Conservation (phyloP, 1,140 invertebrate genomes). For the Thaumatotibia leucotreta region DNA sequence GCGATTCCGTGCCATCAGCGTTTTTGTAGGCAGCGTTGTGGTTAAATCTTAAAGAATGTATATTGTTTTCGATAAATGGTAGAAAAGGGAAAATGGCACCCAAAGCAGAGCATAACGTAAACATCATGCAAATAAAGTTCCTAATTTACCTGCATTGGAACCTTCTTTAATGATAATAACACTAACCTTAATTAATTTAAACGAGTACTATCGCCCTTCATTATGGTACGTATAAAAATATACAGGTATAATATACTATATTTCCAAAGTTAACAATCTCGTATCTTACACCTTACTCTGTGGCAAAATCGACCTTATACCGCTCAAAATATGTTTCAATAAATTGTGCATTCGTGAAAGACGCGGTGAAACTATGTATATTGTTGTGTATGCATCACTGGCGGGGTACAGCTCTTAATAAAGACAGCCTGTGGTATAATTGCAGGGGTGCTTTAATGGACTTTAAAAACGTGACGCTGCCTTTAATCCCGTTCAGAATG, state of each 20-base stretch:
- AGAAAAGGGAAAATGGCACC: too few species aligned
- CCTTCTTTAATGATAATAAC: not conserved
- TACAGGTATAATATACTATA: not conserved
- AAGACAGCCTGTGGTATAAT: slow-evolving; percentile 35
- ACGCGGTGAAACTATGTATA: too few species aligned
- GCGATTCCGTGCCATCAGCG: too few species aligned
- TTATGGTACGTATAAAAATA: not conserved
- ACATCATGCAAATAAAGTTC: too few species aligned
- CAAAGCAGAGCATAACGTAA: too few species aligned
- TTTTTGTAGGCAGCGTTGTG: too few species aligned
- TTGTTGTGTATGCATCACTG: not conserved
- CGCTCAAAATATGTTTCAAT: too few species aligned
- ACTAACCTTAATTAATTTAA: not conserved
- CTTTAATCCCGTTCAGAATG: slow-evolving; percentile 16
- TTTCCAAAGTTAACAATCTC: not conserved
- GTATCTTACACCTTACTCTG: not conserved
- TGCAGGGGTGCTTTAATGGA: slow-evolving; percentile 40
- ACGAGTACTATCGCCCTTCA: not conserved
- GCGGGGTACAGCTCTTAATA: slow-evolving; percentile 22
- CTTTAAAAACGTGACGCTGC: slow-evolving; percentile 44
- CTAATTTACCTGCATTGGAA: too few species aligned
- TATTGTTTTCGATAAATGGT: too few species aligned
- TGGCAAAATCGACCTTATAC: too few species aligned
- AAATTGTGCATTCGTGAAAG: too few species aligned
- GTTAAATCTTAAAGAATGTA: too few species aligned